Conservation (phyloP, 2,113 vertebrate genomes). For the Melierax canorus region DNA sequence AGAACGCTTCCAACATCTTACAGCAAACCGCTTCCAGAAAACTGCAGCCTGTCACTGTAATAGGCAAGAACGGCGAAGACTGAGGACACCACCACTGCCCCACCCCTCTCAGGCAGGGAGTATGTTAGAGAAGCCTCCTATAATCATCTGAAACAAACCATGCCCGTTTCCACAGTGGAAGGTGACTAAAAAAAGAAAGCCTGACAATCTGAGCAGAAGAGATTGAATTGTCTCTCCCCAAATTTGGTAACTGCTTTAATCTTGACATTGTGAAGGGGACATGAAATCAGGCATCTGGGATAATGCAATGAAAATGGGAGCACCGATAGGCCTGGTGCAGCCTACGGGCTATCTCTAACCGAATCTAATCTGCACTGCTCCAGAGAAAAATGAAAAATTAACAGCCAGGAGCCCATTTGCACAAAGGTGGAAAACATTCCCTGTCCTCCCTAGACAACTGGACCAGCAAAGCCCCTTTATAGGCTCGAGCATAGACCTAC, state of each 20-base stretch:
- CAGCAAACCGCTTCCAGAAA: background rate
- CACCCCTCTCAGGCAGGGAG: background rate
- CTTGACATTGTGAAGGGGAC: background rate
- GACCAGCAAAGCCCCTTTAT: background rate
- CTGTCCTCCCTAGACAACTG: background rate
- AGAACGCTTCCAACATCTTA: background rate
- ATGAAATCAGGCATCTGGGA: background rate
- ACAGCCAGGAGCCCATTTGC: slow-evolving; percentile 2
- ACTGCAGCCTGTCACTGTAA: background rate
- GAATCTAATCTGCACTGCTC: slow-evolving; percentile 34
- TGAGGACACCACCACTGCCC: background rate
- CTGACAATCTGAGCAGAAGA: background rate
- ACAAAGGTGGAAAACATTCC: background rate
- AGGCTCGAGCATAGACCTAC: background rate
- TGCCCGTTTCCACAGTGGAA: background rate
- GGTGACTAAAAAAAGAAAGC: background rate
- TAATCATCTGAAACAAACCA: background rate
- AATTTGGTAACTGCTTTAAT: slow-evolving; percentile 12
- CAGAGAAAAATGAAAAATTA: slow-evolving; percentile 25
- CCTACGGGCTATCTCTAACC: background rate
- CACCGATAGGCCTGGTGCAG: background rate
- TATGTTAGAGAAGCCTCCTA: background rate
- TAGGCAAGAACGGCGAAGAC: background rate
- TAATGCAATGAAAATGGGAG: slow-evolving; percentile 1
- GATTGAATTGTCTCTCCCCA: background rate